Percentiles rank a stretch among this genome's conserved stretches.
Evolutionary conservation across 1,140 invertebrate species (phyloP).

Genomic region (Zaprionus africanus): DNA sequence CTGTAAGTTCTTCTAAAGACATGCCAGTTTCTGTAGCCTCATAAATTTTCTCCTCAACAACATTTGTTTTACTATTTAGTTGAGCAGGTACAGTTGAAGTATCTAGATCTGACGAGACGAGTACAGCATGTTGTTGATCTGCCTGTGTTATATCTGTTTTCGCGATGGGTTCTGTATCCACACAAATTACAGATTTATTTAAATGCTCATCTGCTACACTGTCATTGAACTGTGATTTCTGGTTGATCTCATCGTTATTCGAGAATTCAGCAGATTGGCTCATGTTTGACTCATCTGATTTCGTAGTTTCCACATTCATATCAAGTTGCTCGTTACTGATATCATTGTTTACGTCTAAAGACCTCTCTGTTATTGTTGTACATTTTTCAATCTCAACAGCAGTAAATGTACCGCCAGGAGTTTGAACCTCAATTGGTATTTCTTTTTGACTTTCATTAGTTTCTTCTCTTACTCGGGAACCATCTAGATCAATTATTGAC

Average conservation of each 20-base stretch:
- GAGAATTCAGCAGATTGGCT: no score
- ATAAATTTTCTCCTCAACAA: background rate
- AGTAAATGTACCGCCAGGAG: background rate
- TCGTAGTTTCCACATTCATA: background rate
- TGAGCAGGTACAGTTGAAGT: background rate
- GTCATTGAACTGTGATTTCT: background rate
- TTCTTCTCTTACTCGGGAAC: background rate
- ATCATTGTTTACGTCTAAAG: background rate
- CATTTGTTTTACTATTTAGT: background rate
- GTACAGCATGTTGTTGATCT: background rate
- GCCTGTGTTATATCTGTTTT: background rate
- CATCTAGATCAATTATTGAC: background rate
- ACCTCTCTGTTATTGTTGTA: background rate
- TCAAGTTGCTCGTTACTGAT: background rate
- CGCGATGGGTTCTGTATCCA: background rate
- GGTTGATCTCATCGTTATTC: background rate
- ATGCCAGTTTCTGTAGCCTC: background rate
- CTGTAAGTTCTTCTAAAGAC: background rate
- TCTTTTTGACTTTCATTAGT: background rate
- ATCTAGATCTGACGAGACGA: background rate
- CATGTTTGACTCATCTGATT: no score
- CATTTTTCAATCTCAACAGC: background rate
- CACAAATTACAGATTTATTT: background rate
- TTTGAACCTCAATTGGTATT: background rate
- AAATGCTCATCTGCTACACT: background rate